phyloP scores from a whole-genome alignment of 1,140 invertebrate genomes.

The Aphaenogaster ashmeadi region DNA sequence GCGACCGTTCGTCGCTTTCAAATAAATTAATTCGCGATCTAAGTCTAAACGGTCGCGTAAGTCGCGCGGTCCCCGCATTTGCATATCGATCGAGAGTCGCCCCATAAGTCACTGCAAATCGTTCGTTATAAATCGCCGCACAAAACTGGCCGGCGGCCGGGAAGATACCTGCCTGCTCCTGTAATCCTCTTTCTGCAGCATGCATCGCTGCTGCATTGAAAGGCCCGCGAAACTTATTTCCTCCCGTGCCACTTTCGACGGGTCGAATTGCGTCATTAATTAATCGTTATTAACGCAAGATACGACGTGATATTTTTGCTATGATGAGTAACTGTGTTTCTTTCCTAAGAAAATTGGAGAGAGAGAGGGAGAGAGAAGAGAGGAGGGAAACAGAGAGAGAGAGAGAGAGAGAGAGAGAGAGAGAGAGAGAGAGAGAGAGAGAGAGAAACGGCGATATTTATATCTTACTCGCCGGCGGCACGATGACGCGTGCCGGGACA shows the following conservation, averaged over 20 bases:
- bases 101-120: slow-evolving; percentile 52
- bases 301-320: slow-evolving; percentile 22
- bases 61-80: slow-evolving; percentile 28
- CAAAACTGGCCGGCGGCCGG: slow-evolving; percentile 21
- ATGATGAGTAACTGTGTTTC: slow-evolving; percentile 22
- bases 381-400: no score
- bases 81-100: slow-evolving; percentile 35
- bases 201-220: background rate
- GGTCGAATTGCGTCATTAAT: slow-evolving; percentile 35
- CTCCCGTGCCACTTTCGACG: background rate
- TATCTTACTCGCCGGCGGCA: slow-evolving; percentile 42
- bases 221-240: slow-evolving; percentile 20
- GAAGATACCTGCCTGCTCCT: background rate
- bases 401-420: background rate
- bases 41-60: slow-evolving; percentile 22
- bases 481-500: slow-evolving; percentile 12
- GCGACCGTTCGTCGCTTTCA: background rate
- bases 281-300: slow-evolving; percentile 32
- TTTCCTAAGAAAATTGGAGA: slow-evolving; percentile 32
- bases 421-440: no score
- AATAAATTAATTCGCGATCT: slow-evolving; percentile 48
- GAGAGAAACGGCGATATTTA: slow-evolving; percentile 26
- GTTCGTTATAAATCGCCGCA: slow-evolving; percentile 50
- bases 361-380: background rate
- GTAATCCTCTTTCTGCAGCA: slow-evolving; percentile 28